phyloP scores from a whole-genome alignment of 2,797 vertebrate genomes.

The Cyprinodon diabolis region DNA sequence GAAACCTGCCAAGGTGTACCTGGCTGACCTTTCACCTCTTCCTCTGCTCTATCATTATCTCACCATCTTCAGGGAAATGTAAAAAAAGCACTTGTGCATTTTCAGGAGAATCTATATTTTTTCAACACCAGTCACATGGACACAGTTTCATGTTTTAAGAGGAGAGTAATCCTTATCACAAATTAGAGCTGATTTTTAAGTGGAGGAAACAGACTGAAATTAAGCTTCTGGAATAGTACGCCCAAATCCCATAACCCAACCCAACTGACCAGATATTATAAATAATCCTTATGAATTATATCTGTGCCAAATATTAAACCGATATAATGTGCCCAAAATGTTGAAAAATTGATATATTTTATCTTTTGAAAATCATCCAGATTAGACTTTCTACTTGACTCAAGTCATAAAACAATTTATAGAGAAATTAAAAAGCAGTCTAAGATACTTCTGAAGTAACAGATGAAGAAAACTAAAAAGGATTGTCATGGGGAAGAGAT shows the following conservation, averaged over 20 bases:
- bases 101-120: constrained; percentile 9
- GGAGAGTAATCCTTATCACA: background rate
- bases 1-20: constrained; percentile 14
- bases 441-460: too few relatives aligned
- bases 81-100: constrained; percentile 17
- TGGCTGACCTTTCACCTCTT: constrained; percentile 21
- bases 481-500: too few relatives aligned
- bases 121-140: constrained; percentile 6
- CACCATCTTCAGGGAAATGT: constrained; percentile 6
- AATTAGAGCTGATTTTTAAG: background rate
- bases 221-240: background rate
- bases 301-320: background rate
- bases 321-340: background rate
- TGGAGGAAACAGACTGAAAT: background rate
- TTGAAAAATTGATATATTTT: too few relatives aligned
- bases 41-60: constrained; percentile 17
- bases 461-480: too few relatives aligned
- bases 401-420: too few relatives aligned
- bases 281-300: background rate
- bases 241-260: background rate
- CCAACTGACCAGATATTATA: background rate
- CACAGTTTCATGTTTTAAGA: background rate
- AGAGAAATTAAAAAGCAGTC: too few relatives aligned
- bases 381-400: too few relatives aligned
- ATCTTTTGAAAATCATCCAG: too few relatives aligned